Evolutionary conservation across 2,797 vertebrate species (phyloP).

Genomic region (Melanotaenia pygmaea): DNA sequence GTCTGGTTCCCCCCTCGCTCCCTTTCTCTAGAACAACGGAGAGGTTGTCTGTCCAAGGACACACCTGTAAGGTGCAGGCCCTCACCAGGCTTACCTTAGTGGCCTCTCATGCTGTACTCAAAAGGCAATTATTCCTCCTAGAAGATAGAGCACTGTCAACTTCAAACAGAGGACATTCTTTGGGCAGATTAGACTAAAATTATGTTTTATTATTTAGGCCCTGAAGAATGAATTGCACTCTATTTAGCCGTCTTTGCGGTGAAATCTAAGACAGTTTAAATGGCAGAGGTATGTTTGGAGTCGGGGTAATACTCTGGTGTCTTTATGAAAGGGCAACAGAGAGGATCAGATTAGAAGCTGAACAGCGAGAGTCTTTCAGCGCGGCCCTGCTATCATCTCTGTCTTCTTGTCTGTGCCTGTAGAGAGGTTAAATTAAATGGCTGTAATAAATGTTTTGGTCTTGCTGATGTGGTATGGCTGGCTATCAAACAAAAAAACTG

Average conservation of each 20-base stretch:
- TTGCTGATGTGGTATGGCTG: conserved; percentile 87
- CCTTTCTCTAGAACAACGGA: conserved; percentile 86
- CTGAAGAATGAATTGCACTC: conserved; percentile 87
- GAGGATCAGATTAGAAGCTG: conserved; percentile 93
- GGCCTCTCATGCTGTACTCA: conserved; percentile 84
- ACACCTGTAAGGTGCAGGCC: conserved; percentile 92
- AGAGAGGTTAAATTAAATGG: conserved; percentile 99
- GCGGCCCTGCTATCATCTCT: conserved; percentile 90
- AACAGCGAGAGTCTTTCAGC: conserved; percentile 91
- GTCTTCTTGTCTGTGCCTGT: conserved; percentile 94
- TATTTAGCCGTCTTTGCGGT: conserved; percentile 90
- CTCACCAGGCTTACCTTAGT: conserved; percentile 87
- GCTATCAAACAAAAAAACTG: conserved; percentile 90
- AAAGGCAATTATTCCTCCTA: conserved; percentile 90
- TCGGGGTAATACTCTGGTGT: conserved; percentile 89
- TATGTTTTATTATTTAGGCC: conserved; percentile 96
- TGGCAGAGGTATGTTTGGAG: conserved; percentile 96
- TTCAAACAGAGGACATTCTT: conserved; percentile 97
- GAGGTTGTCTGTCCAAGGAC: conserved; percentile 87
- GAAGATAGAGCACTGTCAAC: conserved; percentile 92
- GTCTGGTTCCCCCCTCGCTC: conserved; percentile 63
- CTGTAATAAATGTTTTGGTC: conserved; percentile 97
- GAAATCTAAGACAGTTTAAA: conserved; percentile 96
- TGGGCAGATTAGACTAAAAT: conserved; percentile 97
- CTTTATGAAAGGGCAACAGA: conserved; percentile 93